Evolutionary conservation across 2,888 invertebrate genomes (phyloP).

Genomic region (Lasioglossum malachurum): DNA sequence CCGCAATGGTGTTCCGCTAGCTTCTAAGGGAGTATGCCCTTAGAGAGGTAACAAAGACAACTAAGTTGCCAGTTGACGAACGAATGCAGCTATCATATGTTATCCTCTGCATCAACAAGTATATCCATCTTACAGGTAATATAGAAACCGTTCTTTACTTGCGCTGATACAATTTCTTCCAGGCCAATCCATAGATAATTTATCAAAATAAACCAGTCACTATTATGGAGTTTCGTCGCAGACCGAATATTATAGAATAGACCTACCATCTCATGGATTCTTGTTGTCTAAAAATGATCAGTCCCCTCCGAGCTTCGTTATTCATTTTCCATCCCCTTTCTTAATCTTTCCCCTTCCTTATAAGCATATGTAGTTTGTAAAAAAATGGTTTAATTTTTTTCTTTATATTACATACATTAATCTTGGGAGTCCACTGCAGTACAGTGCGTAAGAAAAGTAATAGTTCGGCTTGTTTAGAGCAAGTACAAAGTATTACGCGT

Average conservation of each 20-base stretch:
- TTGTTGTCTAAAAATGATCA: not conserved
- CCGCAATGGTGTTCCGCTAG: not conserved
- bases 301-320: not conserved
- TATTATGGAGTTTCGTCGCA: not conserved
- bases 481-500: constrained; percentile 30
- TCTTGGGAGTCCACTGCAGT: constrained; percentile 22
- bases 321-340: not conserved
- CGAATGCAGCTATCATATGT: too few species aligned
- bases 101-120: not conserved
- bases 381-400: constrained; percentile 28
- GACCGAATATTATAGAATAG: not conserved
- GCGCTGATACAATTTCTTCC: not conserved
- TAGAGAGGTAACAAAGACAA: not conserved
- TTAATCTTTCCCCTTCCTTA: not conserved
- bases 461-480: not conserved
- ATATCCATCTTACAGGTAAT: not conserved
- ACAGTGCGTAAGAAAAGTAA: not conserved
- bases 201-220: not conserved
- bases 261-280: not conserved
- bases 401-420: constrained; percentile 20
- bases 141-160: not conserved
- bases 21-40: not conserved
- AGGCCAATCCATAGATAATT: not conserved
- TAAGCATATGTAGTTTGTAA: not conserved
- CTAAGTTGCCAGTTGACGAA: not conserved